Conservation (phyloP, 2,888 invertebrate genomes). For the Heliconius ethilla region DNA sequence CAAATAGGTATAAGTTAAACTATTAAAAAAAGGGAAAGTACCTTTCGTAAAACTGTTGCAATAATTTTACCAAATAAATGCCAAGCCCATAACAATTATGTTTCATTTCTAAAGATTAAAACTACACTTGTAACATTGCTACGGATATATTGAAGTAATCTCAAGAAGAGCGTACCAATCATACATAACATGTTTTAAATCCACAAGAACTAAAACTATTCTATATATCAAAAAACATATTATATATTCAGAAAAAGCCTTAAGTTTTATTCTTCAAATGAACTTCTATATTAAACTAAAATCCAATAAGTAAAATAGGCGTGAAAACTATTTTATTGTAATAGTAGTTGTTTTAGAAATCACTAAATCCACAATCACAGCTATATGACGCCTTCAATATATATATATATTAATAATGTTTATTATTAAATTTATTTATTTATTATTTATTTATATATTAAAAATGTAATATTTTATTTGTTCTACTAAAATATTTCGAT, state of each 20-base stretch:
- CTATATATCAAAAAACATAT: background rate
- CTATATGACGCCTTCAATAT: constrained; percentile 39
- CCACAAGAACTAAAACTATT: background rate
- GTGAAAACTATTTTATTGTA: background rate
- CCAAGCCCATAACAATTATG: too few species aligned
- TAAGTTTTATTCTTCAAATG: background rate
- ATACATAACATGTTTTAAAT: background rate
- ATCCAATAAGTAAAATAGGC: background rate
- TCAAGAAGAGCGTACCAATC: background rate
- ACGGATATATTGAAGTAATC: background rate
- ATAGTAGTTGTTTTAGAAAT: constrained; percentile 23
- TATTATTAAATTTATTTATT: too few species aligned
- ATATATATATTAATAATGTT: too few species aligned
- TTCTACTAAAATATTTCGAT: constrained; percentile 26
- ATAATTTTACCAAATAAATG: too few species aligned
- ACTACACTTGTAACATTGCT: background rate
- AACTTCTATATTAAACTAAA: background rate
- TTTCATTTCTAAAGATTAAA: background rate
- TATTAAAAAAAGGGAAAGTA: too few species aligned
- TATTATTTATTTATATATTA: too few species aligned
- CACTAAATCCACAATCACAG: constrained; percentile 40
- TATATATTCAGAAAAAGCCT: background rate
- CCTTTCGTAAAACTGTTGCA: too few species aligned
- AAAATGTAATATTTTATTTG: constrained; percentile 33
- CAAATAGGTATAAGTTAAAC: background rate